Evolutionary conservation across 2,888 invertebrate species (phyloP).

Genomic region (Ferdinandea cuprea): DNA sequence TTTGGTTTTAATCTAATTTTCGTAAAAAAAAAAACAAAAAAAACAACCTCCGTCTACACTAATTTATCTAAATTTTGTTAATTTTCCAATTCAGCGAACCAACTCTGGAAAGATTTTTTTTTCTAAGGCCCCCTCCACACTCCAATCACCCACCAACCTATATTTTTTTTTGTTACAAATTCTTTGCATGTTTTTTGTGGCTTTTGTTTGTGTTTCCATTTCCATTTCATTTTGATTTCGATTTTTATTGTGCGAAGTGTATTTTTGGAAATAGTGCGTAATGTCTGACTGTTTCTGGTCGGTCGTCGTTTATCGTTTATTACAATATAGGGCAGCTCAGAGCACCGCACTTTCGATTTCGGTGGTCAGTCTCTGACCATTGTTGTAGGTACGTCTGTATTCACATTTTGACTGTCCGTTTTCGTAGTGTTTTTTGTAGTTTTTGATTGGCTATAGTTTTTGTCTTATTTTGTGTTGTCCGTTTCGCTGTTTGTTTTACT

Average conservation of each 20-base stretch:
- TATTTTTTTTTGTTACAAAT: background rate
- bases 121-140: background rate
- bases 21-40: conserved; percentile 29
- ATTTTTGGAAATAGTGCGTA: conserved; percentile 71
- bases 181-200: conserved; percentile 19
- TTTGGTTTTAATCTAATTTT: conserved; percentile 55
- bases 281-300: too few relatives aligned
- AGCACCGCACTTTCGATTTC: conserved; percentile 63
- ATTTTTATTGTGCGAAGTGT: conserved; percentile 1
- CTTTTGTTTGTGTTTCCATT: conserved; percentile 50
- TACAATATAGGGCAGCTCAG: conserved; percentile 39
- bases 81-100: conserved; percentile 74
- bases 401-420: conserved; percentile 50
- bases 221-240: conserved; percentile 27
- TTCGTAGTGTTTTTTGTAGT: conserved; percentile 12
- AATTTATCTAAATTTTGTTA: conserved; percentile 68
- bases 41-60: conserved; percentile 23
- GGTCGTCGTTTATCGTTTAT: conserved; percentile 19
- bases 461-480: conserved; percentile 29
- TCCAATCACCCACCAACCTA: too few relatives aligned
- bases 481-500: conserved; percentile 73
- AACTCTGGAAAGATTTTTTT: conserved; percentile 40
- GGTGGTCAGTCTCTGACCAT: conserved; percentile 32
- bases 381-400: conserved; percentile 20
- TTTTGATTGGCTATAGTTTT: conserved; percentile 19